A percentile compares a stretch with the other conserved stretches of the same genome.
phyloP scores from a whole-genome alignment of 2,797 vertebrate genomes.

The Sandelia bainsii region DNA sequence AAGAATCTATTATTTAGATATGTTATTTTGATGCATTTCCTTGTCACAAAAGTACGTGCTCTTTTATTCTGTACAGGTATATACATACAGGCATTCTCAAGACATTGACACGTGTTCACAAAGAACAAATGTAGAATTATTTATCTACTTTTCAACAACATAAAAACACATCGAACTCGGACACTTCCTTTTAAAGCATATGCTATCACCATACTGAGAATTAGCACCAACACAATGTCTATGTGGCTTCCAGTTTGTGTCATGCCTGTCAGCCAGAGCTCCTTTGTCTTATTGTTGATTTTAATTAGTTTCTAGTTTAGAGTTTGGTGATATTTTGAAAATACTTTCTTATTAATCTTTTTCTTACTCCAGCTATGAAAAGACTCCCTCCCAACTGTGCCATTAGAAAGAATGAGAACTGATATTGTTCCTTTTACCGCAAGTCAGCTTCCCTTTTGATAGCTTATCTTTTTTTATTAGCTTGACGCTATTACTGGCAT shows the following conservation, averaged over 20 bases:
- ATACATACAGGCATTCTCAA: not conserved
- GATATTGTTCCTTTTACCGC: constrained; percentile 77
- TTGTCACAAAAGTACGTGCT: constrained; percentile 3
- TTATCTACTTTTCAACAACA: constrained; percentile 2
- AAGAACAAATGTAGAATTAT: not conserved
- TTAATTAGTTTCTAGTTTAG: constrained; percentile 71
- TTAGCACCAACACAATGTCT: constrained; percentile 8
- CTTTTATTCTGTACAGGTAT: not conserved
- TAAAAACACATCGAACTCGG: not conserved
- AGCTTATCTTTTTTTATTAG: constrained; percentile 85
- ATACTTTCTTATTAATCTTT: constrained; percentile 61
- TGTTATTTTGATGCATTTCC: not conserved
- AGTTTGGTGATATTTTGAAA: constrained; percentile 65
- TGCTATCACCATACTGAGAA: not conserved
- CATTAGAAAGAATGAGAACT: constrained; percentile 72
- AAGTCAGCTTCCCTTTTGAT: constrained; percentile 79
- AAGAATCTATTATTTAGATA: too few relatives aligned
- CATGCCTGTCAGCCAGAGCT: constrained; percentile 10
- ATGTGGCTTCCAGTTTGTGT: constrained; percentile 10
- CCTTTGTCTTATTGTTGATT: constrained; percentile 52
- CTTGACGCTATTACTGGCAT: constrained; percentile 78
- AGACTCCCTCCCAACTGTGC: constrained; percentile 22
- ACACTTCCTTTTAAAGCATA: not conserved
- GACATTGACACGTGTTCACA: not conserved
- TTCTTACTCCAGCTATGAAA: constrained; percentile 57